These are phyloP conservation scores for Graphium colonna DNA, from an alignment of 2,888 invertebrate genomes.

Conservation along the genomic window DNA sequence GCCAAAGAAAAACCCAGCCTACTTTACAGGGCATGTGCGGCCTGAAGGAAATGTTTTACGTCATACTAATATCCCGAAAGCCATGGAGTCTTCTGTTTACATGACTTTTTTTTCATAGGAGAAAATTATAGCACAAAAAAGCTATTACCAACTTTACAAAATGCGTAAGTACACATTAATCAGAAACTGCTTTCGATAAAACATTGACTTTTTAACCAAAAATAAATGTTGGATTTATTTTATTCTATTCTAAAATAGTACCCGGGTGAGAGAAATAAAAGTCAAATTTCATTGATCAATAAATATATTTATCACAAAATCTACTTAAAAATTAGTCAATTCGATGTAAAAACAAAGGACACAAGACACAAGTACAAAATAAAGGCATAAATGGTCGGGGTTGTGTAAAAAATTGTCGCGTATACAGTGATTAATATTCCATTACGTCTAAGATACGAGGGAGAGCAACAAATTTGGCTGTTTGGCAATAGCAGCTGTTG, in stretches of 20 bases:
- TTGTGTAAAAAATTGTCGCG: not conserved
- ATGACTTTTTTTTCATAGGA: not conserved
- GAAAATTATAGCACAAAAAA: not conserved
- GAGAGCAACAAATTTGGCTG: conserved; percentile 47
- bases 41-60: conserved; percentile 55
- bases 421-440: conserved; percentile 9
- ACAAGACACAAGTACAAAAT: no score
- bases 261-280: no score
- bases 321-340: no score
- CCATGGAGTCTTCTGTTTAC: not conserved
- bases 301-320: no score
- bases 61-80: conserved; percentile 29
- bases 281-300: no score
- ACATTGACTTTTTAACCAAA: no score
- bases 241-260: no score
- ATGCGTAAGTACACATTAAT: not conserved
- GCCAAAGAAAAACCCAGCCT: conserved; percentile 71
- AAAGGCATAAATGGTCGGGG: not conserved
- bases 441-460: conserved; percentile 27
- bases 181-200: no score
- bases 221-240: no score
- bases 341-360: no score
- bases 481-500: conserved; percentile 67
- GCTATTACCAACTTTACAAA: not conserved
- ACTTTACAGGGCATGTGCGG: conserved; percentile 46